phyloP scores from a whole-genome alignment of 2,113 vertebrate species.

The Numida meleagris region DNA sequence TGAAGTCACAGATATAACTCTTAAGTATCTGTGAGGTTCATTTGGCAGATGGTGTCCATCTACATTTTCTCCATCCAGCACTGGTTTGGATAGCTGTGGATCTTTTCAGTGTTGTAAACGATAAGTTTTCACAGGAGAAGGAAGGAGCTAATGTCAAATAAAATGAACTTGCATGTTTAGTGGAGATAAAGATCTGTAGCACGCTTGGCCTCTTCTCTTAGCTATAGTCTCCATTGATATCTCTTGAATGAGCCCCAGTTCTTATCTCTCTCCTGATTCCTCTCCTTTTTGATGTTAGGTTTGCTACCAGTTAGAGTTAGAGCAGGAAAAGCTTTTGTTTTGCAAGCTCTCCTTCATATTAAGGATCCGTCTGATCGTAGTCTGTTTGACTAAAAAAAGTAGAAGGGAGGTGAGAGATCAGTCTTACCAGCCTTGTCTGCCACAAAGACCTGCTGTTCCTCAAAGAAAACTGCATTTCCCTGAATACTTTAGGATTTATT shows the following conservation, averaged over 20 bases:
- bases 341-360: not conserved
- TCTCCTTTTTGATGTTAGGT: not conserved
- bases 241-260: not conserved
- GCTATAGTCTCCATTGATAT: not conserved
- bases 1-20: not conserved
- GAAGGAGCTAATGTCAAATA: not conserved
- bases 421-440: not conserved
- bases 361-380: not conserved
- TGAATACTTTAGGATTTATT: not conserved
- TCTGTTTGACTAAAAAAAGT: not conserved
- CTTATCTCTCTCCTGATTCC: not conserved
- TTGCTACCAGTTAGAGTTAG: not conserved
- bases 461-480: not conserved
- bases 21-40: not conserved
- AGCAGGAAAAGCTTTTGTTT: not conserved
- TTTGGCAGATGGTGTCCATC: not conserved
- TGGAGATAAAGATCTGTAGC: not conserved
- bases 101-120: not conserved
- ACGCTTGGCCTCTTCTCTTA: not conserved
- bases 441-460: not conserved
- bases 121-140: not conserved
- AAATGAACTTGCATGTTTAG: not conserved
- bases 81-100: not conserved
- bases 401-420: not conserved
- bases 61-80: not conserved